Percentiles rank a stretch among this genome's conserved stretches.
Evolutionary conservation across 2,888 invertebrate species (phyloP).

Genomic region (Melipona bicolor): DNA sequence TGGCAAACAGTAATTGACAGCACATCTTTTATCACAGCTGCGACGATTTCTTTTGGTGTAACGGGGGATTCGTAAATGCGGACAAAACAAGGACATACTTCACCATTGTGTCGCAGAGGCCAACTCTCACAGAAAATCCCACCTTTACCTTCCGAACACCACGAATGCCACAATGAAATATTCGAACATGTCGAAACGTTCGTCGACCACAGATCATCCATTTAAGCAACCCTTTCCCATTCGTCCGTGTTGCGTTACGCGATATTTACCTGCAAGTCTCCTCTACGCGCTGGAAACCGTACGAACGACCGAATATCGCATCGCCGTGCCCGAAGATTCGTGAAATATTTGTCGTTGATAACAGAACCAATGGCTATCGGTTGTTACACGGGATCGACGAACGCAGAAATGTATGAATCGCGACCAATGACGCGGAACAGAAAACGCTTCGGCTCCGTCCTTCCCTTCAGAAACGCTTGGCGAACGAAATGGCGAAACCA

Average conservation of each 20-base stretch:
- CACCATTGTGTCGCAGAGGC: no score
- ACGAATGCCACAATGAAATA: not conserved
- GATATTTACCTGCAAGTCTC: slow-evolving; percentile 18
- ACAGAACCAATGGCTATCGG: slow-evolving; percentile 54
- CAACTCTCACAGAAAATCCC: no score
- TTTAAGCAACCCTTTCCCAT: not conserved
- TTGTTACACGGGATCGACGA: slow-evolving; percentile 36
- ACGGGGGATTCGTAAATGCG: no score
- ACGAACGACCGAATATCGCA: slow-evolving; percentile 5
- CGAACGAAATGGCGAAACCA: not conserved
- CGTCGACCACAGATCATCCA: not conserved
- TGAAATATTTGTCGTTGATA: slow-evolving; percentile 40
- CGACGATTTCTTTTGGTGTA: no score
- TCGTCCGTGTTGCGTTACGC: not conserved
- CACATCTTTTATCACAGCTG: no score
- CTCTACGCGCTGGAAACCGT: not conserved
- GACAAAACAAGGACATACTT: no score
- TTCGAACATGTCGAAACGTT: not conserved
- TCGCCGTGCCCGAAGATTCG: slow-evolving; percentile 5
- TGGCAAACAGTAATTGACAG: no score
- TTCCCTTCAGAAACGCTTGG: not conserved
- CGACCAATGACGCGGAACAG: slow-evolving; percentile 48
- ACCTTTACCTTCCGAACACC: no score
- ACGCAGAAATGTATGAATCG: slow-evolving; percentile 76
- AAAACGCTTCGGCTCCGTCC: not conserved